Conservation (phyloP, 2,113 vertebrate genomes). For the Mastomys natalensis region DNA sequence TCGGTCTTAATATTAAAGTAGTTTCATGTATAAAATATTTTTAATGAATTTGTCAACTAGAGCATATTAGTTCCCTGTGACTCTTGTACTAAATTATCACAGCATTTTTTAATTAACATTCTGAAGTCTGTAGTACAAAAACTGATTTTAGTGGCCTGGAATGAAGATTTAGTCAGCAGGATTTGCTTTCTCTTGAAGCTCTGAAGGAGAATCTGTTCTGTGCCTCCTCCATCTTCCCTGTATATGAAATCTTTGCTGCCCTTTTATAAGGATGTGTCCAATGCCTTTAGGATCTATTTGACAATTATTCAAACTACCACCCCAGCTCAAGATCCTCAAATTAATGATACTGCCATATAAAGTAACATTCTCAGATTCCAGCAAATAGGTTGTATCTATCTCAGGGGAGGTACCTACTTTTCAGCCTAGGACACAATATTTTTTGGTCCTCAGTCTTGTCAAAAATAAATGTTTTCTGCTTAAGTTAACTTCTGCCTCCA, state of each 20-base stretch:
- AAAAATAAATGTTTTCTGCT: slow-evolving; percentile 11
- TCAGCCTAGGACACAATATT: not conserved
- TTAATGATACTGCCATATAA: not conserved
- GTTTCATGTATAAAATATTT: not conserved
- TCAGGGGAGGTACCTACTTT: not conserved
- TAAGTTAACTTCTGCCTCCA: not conserved
- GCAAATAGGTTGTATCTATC: not conserved
- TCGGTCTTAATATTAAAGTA: not conserved
- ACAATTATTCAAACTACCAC: not conserved
- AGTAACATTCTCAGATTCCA: not conserved
- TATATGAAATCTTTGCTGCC: not conserved
- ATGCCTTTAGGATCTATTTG: not conserved
- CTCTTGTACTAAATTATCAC: not conserved
- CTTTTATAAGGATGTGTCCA: not conserved
- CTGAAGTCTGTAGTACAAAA: not conserved
- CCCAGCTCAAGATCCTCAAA: not conserved
- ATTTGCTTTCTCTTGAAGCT: not conserved
- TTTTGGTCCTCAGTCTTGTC: not conserved
- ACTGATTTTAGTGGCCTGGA: not conserved
- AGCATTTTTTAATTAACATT: not conserved
- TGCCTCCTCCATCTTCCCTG: not conserved
- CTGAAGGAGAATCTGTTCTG: not conserved
- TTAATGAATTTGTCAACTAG: not conserved
- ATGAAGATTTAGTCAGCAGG: not conserved
- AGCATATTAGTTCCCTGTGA: not conserved